Conservation (phyloP, 2,113 vertebrate species). For the Solenodon paradoxus region DNA sequence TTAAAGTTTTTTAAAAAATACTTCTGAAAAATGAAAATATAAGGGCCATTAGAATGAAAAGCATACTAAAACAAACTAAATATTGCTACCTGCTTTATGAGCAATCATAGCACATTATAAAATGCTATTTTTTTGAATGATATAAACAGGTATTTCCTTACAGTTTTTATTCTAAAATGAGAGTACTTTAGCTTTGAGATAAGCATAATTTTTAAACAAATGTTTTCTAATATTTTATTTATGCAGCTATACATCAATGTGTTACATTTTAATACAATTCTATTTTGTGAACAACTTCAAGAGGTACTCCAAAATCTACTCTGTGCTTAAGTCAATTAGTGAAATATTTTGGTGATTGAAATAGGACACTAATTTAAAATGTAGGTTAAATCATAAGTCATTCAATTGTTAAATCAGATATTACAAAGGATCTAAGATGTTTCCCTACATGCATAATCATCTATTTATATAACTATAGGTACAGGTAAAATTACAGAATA, state of each 20-base stretch:
- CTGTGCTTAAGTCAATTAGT: background rate
- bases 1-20: background rate
- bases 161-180: background rate
- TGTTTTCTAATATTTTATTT: background rate
- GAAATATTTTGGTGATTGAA: background rate
- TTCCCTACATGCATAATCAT: accelerated
- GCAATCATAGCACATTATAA: background rate
- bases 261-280: background rate
- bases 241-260: background rate
- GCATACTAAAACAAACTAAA: too few species aligned
- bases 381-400: background rate
- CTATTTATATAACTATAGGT: background rate
- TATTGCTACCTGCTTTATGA: background rate
- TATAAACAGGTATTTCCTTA: background rate
- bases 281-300: background rate
- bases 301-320: background rate
- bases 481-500: background rate
- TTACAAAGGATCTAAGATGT: background rate
- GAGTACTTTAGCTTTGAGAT: background rate
- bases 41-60: background rate
- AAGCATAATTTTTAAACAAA: background rate
- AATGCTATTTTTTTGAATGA: background rate
- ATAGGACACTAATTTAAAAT: background rate
- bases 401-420: background rate
- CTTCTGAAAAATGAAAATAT: background rate